Evolutionary conservation across 2,113 vertebrate species (phyloP).

Genomic region (Actenoides hombroni): DNA sequence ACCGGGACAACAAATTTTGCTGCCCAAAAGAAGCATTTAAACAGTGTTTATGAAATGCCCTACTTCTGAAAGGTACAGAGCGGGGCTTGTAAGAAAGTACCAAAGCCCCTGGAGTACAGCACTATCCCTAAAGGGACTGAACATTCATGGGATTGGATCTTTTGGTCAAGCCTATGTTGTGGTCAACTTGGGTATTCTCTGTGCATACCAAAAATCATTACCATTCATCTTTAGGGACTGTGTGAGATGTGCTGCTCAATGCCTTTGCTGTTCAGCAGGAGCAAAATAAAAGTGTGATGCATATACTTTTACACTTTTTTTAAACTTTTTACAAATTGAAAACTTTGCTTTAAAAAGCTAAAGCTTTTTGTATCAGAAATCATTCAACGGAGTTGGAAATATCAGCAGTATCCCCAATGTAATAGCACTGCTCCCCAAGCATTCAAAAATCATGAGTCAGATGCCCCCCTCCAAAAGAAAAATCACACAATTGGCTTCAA

Average conservation of each 20-base stretch:
- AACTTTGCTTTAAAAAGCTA: neutral
- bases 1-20: neutral
- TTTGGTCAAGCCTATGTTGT: neutral
- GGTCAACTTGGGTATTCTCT: neutral
- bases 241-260: neutral
- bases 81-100: neutral
- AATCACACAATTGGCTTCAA: conserved; percentile 39
- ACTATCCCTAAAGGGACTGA: neutral
- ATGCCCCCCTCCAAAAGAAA: conserved; percentile 21
- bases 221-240: neutral
- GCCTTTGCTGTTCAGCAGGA: neutral
- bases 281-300: neutral
- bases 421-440: conserved; percentile 38
- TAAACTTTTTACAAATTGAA: neutral
- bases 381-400: neutral
- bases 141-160: neutral
- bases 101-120: neutral
- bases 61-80: neutral
- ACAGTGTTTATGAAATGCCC: neutral
- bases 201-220: neutral
- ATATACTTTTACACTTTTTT: too few species aligned
- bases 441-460: conserved; percentile 61
- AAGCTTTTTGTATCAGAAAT: neutral
- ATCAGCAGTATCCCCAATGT: neutral
- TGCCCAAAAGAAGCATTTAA: neutral